phyloP scores from a whole-genome alignment of 2,797 vertebrate species.

The Hafferia zeledoni region DNA sequence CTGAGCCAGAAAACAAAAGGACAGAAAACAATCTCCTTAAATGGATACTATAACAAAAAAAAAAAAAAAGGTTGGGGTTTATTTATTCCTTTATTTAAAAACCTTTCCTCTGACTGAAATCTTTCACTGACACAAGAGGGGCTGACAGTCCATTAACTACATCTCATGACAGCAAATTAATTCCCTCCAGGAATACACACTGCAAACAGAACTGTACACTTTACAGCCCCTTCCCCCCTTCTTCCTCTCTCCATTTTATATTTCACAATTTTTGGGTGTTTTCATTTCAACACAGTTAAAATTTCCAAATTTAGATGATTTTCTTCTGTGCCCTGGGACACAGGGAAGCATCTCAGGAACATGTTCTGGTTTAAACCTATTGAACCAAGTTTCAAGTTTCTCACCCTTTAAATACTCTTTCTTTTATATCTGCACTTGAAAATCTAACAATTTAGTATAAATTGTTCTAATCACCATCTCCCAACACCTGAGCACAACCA shows the following conservation, averaged over 20 bases:
- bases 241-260: background rate
- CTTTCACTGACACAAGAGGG: background rate
- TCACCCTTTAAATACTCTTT: background rate
- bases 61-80: background rate
- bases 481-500: background rate
- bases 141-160: background rate
- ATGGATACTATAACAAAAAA: background rate
- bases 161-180: background rate
- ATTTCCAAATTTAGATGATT: background rate
- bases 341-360: background rate
- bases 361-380: background rate
- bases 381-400: background rate
- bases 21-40: background rate
- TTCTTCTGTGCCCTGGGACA: background rate
- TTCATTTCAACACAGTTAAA: slow-evolving; percentile 24
- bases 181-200: background rate
- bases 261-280: background rate
- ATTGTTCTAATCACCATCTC: background rate
- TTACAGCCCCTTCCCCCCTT: background rate
- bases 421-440: background rate
- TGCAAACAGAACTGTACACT: background rate
- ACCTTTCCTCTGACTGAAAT: background rate
- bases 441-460: background rate
- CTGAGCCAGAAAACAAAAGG: background rate
- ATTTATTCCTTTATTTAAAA: background rate